phyloP scores from a whole-genome alignment of 2,888 invertebrate genomes.

The Ctena decussata region DNA sequence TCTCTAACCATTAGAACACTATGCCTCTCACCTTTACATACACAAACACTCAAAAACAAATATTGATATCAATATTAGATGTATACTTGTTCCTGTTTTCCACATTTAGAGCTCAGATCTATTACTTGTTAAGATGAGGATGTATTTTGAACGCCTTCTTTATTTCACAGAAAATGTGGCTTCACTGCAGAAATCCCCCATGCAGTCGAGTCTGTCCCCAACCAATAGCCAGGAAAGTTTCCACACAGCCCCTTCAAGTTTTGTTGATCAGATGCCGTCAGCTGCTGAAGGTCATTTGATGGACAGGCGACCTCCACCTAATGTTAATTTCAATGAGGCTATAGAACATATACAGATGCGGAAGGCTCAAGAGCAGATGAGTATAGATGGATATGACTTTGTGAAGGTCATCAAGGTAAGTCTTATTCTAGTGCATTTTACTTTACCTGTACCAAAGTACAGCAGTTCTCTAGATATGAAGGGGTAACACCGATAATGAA shows the following conservation, averaged over 20 bases:
- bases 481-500: no score
- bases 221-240: background rate
- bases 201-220: background rate
- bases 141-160: no score
- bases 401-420: slow-evolving; percentile 71
- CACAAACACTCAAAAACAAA: no score
- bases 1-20: no score
- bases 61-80: no score
- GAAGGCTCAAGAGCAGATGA: slow-evolving; percentile 67
- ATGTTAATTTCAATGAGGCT: slow-evolving; percentile 59
- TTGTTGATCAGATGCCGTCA: background rate
- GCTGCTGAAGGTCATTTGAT: background rate
- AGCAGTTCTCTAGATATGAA: no score
- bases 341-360: slow-evolving; percentile 71
- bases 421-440: no score
- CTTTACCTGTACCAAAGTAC: no score
- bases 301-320: background rate
- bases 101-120: no score
- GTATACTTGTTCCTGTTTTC: no score
- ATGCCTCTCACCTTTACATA: no score
- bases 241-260: background rate
- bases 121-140: no score
- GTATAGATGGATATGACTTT: slow-evolving; percentile 69
- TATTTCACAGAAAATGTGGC: background rate
- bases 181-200: background rate